Evolutionary conservation across 64 coral and sea anemone species (phyloP), one percentile per base, ranked within the genome.

Genomic region (Montipora sp.): DNA sequence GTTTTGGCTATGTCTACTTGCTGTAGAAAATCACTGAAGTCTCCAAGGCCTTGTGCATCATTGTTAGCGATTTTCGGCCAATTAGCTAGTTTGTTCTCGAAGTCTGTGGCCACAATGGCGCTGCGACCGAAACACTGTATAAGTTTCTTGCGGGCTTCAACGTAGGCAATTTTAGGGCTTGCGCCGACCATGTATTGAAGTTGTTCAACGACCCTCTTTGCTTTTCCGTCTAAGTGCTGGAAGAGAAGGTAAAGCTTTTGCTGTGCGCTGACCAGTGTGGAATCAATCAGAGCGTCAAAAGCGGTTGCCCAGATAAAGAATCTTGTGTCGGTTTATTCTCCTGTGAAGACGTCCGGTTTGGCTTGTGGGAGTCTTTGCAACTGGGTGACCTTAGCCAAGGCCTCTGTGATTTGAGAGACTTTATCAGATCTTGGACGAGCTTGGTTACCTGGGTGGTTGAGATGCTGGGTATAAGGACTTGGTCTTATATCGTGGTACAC

Each of bases 281-380:
- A 87, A 21, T 91, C 89, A 70, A 91, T 88, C 3, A 87, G 82
- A 19, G 93, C 93, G 51, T 95, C 94, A 47, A 95, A 95, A 12
- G 90, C 84, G 9, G 94, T 95, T n/a, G 92, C 94, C 84, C 94
- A 95, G 27, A 89, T 83, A 48, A 92, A 95, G 75, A 95, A 95
- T 75, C 63, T 88, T 2, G 94, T 92, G 67, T 95, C 89, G 1
- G 50, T 48, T 20, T 92, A 84, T 0, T 95, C 78, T 0, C 94
- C 89, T 4, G 60, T 92, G 57, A 95, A 95, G 3, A 95, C 23
- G 77, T 92, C 67, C 67, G 90, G 90, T n/a, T 95, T 95, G n/a
- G 89, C 90, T 88, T 92, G 94, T 7, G 90, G 94, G 21, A 92
- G 90, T 21, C 84, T 68, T 60, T 92, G 94, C 12, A 95, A 18